Base-by-base conservation (phyloP, 2,797 vertebrate species). In the Gobio occitaniae region DNA sequence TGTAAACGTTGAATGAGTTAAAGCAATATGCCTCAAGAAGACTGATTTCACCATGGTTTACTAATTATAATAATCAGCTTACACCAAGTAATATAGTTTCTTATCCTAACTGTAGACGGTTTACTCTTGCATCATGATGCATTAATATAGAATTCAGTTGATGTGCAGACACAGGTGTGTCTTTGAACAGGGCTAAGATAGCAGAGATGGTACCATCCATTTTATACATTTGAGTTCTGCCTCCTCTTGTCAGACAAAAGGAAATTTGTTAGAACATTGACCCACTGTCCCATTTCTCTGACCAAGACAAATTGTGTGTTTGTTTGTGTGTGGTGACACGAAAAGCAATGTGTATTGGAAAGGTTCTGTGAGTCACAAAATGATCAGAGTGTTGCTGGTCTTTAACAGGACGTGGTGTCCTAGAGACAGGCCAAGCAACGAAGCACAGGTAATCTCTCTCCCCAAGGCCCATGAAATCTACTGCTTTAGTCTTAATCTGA, bases 401-500 rank as follows among this genome's bases (percentile, higher is more conserved):
- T 78, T 82, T 79, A 54, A 56, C n/a, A 66, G 82, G 72, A 83
- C 72, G 21, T 83, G 32, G 69, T 84, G 86, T 87, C 82, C 86
- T 80, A 80, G 83, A 85, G 80, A 87, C 80, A 81, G 80, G 25
- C 63, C 56, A 52, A 68, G 79, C 56, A 86, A 78, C 69, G 6
- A 41, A 86, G 82, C 84, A 65, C 86, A 88, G 84, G 75, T 89
- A 84, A 89, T 89, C 88, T 83, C 74, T 29, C 50, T 63, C 38
- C 78, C 80, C 72, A 76, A 81, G 88, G 84, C 80, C 79, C 61
- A 48, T 54, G 6, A 71, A 72, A 69, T 86, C 74, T 38, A 71
- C 79, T 86, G 54, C 83, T 87, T 77, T 83, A 66, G n/a, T 65
- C 74, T 87, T 77, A 82, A 47, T 76, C 71, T 85, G 69, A 54